Percentiles rank a stretch among this genome's conserved stretches.
These are phyloP conservation scores for Micoletzkya japonica DNA, from an alignment of 2,888 invertebrate species.

Conservation along the genomic window DNA sequence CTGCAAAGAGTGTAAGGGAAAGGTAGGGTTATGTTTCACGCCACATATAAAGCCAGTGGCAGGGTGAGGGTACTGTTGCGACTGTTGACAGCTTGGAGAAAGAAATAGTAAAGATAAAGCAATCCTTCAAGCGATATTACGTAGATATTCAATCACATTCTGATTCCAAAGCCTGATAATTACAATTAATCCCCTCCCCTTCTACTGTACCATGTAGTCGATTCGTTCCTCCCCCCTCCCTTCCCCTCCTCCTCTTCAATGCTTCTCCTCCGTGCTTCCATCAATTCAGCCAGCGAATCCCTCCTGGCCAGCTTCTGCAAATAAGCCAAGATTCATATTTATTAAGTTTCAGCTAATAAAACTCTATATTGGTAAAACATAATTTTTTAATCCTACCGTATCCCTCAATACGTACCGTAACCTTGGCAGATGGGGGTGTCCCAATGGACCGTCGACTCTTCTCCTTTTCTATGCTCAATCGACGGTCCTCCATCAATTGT, in stretches of 20 bases:
- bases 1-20: too few relatives aligned
- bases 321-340: not conserved
- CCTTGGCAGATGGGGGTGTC: constrained; percentile 4
- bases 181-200: not conserved
- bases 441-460: not conserved
- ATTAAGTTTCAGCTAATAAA: not conserved
- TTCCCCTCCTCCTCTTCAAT: not conserved
- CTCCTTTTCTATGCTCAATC: constrained; percentile 1
- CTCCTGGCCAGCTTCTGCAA: not conserved
- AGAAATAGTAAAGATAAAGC: too few relatives aligned
- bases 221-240: not conserved
- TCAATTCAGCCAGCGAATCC: constrained; percentile 9
- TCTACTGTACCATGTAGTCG: not conserved
- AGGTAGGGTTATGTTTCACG: too few relatives aligned
- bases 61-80: too few relatives aligned
- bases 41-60: too few relatives aligned
- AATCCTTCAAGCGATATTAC: not conserved
- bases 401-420: not conserved
- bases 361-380: not conserved
- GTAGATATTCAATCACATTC: constrained; percentile 3
- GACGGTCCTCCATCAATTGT: constrained; percentile 2
- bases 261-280: not conserved
- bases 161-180: not conserved
- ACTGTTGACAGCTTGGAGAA: too few relatives aligned
- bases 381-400: not conserved